Conservation (phyloP, 2,797 vertebrate genomes). For the Anolis apletophallus region DNA sequence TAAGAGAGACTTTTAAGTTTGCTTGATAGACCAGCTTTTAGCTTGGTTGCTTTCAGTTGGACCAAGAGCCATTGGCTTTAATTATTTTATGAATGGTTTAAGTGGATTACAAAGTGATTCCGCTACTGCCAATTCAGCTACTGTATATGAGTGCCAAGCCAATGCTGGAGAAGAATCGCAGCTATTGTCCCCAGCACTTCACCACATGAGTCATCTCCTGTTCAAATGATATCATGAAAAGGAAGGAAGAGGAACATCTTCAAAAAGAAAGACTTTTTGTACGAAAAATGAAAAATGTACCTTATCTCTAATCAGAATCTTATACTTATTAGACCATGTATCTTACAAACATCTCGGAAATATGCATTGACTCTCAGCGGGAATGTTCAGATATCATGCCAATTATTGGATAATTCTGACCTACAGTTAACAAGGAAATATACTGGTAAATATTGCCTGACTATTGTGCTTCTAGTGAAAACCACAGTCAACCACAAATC, state of each 20-base stretch:
- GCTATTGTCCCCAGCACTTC: conserved; percentile 23
- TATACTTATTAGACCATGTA: background rate
- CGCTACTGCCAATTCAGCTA: conserved; percentile 14
- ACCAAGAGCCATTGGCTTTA: conserved; percentile 14
- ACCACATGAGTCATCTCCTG: conserved; percentile 25
- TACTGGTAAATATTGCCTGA: background rate
- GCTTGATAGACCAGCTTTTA: conserved; percentile 20
- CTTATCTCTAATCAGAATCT: background rate
- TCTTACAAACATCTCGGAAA: background rate
- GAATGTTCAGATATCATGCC: background rate
- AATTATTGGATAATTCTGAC: background rate
- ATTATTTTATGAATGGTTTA: conserved; percentile 21
- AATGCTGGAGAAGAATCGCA: conserved; percentile 22
- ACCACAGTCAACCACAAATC: no score
- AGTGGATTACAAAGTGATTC: conserved; percentile 35
- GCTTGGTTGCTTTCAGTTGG: background rate
- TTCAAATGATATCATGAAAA: conserved; percentile 8
- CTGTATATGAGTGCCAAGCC: conserved; percentile 3
- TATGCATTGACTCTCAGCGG: background rate
- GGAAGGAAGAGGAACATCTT: background rate
- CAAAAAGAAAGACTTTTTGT: background rate
- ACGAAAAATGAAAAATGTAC: background rate
- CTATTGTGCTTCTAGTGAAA: no score
- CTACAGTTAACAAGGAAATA: background rate
- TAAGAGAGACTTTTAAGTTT: conserved; percentile 22